A percentile compares a stretch with the other conserved stretches of the same genome.
Evolutionary conservation across 1,140 invertebrate species (phyloP).

Genomic region (Drosophila funebris): DNA sequence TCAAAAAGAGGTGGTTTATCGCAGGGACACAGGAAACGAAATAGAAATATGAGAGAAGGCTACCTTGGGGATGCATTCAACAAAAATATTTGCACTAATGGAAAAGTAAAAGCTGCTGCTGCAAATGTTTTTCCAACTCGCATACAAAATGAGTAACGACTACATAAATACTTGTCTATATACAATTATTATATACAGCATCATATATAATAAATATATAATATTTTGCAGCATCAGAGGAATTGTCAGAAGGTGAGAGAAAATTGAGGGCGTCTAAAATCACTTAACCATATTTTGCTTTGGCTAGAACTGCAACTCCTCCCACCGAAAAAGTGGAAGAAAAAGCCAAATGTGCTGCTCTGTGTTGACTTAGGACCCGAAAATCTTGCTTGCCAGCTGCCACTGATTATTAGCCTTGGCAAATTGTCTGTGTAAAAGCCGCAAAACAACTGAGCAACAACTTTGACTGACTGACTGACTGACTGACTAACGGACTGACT

Average conservation of each 20-base stretch:
- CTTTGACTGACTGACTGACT: conserved; percentile 27
- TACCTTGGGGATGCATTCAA: conserved; percentile 73
- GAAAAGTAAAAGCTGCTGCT: conserved; percentile 70
- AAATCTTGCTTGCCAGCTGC: conserved; percentile 33
- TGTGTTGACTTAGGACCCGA: conserved; percentile 66
- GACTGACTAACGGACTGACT: conserved; percentile 24
- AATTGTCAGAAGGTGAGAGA: background rate
- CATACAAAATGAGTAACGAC: conserved; percentile 47
- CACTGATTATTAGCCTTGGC: conserved; percentile 58
- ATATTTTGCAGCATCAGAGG: conserved; percentile 26
- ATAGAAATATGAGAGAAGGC: conserved; percentile 63
- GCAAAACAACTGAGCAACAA: conserved; percentile 36
- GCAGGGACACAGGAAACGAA: conserved; percentile 12
- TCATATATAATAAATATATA: conserved; percentile 45
- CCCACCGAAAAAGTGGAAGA: conserved; percentile 19
- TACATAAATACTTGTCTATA: conserved; percentile 22
- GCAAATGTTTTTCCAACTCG: conserved; percentile 25
- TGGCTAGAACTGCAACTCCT: background rate
- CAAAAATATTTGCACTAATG: conserved; percentile 73
- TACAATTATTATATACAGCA: conserved; percentile 17
- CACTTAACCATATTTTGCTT: conserved; percentile 50
- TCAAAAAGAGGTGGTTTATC: background rate
- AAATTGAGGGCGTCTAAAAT: conserved; percentile 39
- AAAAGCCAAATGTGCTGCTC: conserved; percentile 40
- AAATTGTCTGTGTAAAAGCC: conserved; percentile 39